phyloP scores from a whole-genome alignment of 2,888 invertebrate species.

The Eustalomyia histrio region DNA sequence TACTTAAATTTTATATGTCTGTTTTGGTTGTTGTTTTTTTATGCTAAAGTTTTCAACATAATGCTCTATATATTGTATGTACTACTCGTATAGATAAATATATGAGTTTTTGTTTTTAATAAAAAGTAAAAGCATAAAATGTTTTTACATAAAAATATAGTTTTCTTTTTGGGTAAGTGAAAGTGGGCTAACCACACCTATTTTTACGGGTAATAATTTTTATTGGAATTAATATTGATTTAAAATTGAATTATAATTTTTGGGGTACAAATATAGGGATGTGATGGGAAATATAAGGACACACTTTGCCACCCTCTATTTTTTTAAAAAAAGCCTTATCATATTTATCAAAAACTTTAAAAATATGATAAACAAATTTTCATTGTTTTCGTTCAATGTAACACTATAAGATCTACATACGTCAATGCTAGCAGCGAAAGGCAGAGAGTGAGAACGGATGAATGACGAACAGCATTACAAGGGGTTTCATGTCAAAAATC shows the following conservation, averaged over 20 bases:
- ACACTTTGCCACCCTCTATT: no score
- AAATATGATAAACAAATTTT: no score
- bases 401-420: no score
- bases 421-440: no score
- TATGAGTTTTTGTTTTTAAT: slow-evolving; percentile 46
- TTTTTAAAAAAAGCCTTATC: no score
- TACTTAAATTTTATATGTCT: slow-evolving; percentile 15
- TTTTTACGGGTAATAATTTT: slow-evolving; percentile 24
- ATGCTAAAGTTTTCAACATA: slow-evolving; percentile 61
- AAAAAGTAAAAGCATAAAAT: slow-evolving; percentile 62
- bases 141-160: slow-evolving; percentile 26
- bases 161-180: slow-evolving; percentile 43
- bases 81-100: slow-evolving; percentile 31
- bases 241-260: neutral
- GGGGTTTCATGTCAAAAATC: no score
- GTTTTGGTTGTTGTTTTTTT: neutral
- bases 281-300: neutral
- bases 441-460: no score
- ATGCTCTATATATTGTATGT: slow-evolving; percentile 60
- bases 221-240: neutral
- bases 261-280: neutral
- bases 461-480: no score
- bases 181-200: slow-evolving; percentile 65
- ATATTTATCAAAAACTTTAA: no score
- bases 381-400: no score